These are phyloP conservation scores for Phymorhynchus buccinoides DNA, from an alignment of 1,140 invertebrate species.

Conservation along the genomic window DNA sequence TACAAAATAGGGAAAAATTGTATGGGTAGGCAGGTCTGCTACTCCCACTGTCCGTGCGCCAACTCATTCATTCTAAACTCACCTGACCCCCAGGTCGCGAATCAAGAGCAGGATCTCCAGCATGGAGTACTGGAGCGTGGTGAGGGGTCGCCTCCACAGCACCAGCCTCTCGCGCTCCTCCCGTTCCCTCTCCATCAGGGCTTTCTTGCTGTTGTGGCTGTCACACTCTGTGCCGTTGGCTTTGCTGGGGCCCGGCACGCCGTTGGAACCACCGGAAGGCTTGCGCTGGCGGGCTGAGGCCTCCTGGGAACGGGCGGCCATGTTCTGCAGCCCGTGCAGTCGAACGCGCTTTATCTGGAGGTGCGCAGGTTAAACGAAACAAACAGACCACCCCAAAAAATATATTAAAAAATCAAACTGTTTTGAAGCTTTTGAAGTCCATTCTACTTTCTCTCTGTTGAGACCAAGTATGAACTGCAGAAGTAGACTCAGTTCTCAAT, in stretches of 20 bases:
- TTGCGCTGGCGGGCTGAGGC: conserved; percentile 12
- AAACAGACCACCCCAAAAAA: not conserved
- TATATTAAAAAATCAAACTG: not conserved
- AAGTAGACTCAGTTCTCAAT: no score
- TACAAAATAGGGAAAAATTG: no score
- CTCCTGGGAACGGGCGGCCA: conserved; percentile 19
- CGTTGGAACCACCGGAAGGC: conserved; percentile 47
- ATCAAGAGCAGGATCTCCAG: conserved; percentile 82
- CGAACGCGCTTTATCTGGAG: conserved; percentile 38
- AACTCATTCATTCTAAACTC: no score
- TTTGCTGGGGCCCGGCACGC: conserved; percentile 41
- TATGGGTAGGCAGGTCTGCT: no score
- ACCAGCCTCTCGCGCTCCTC: conserved; percentile 80
- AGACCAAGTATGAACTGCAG: no score
- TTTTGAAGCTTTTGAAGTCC: not conserved
- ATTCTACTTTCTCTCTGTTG: no score
- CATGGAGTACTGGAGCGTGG: conserved; percentile 87
- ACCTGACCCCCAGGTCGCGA: conserved; percentile 76
- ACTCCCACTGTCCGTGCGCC: no score
- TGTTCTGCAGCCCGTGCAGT: conserved; percentile 30
- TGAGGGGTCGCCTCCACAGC: conserved; percentile 88
- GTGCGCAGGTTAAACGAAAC: not conserved
- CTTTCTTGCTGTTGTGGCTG: conserved; percentile 47
- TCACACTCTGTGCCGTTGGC: conserved; percentile 15
- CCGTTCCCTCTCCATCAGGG: conserved; percentile 52